Evolutionary conservation across 2,888 invertebrate species (phyloP).

Genomic region (Synanthedon formicaeformis): DNA sequence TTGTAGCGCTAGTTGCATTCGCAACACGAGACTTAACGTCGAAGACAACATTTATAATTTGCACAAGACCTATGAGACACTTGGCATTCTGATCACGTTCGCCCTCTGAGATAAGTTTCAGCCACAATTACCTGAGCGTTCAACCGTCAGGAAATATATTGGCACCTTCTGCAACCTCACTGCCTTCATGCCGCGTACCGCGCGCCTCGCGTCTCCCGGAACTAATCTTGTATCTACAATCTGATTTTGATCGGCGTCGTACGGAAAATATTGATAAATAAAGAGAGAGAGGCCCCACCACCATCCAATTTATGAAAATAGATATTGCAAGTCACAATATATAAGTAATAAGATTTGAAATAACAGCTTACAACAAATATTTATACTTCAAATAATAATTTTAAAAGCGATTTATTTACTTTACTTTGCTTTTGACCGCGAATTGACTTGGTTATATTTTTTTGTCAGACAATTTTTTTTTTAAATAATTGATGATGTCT

Average conservation of each 20-base stretch:
- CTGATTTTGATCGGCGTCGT: slow-evolving; percentile 13
- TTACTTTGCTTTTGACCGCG: no score
- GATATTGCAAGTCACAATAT: slow-evolving; percentile 22
- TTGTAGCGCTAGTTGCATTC: no score
- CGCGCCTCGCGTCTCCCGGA: slow-evolving; percentile 18
- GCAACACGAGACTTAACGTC: slow-evolving; percentile 2
- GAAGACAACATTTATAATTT: slow-evolving; percentile 50
- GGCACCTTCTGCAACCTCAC: slow-evolving; percentile 55
- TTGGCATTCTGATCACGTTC: slow-evolving; percentile 57
- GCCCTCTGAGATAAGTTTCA: slow-evolving; percentile 63
- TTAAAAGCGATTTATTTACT: no score
- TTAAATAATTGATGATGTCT: no score
- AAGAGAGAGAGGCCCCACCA: slow-evolving; percentile 2
- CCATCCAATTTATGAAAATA: slow-evolving; percentile 5
- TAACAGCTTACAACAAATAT: slow-evolving; percentile 1
- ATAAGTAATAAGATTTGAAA: slow-evolving; percentile 9
- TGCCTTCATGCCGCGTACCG: slow-evolving; percentile 22
- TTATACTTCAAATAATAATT: not conserved
- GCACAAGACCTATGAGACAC: slow-evolving; percentile 40
- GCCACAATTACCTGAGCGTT: slow-evolving; percentile 67
- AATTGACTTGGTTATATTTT: no score
- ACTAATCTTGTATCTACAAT: slow-evolving; percentile 46
- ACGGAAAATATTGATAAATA: slow-evolving; percentile 4
- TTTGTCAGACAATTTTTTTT: no score
- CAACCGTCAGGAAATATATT: slow-evolving; percentile 66